Conservation (phyloP, 2,888 invertebrate species). For the Athripsodes cinereus region DNA sequence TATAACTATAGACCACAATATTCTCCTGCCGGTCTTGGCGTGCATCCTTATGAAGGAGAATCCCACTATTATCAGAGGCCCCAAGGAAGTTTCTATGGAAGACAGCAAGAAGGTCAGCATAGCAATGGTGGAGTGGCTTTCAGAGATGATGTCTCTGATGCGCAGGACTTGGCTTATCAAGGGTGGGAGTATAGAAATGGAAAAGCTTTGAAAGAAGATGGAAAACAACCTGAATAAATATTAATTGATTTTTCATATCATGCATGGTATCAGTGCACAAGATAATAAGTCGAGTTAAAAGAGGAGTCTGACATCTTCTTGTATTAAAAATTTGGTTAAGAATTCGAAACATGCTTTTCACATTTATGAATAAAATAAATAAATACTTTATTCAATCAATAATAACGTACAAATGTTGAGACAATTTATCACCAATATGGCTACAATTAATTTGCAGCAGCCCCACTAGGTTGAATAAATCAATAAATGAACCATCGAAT, state of each 20-base stretch:
- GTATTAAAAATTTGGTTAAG: no score
- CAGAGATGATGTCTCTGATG: slow-evolving; percentile 51
- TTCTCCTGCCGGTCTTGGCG: slow-evolving; percentile 67
- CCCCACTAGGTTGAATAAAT: no score
- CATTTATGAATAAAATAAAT: no score
- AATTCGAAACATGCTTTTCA: no score
- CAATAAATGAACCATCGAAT: no score
- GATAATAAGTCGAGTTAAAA: no score
- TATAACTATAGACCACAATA: slow-evolving; percentile 57
- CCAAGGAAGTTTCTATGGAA: slow-evolving; percentile 23
- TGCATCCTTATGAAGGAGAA: slow-evolving; percentile 53
- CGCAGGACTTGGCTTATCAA: slow-evolving; percentile 67
- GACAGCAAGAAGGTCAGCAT: slow-evolving; percentile 29
- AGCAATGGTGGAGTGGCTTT: slow-evolving; percentile 53
- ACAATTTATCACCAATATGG: no score
- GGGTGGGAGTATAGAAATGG: slow-evolving; percentile 61
- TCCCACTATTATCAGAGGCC: slow-evolving; percentile 32
- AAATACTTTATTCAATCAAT: no score
- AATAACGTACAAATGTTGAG: no score
- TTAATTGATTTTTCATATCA: neutral
- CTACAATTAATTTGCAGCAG: no score
- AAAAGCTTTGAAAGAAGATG: slow-evolving; percentile 9
- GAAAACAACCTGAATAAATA: neutral
- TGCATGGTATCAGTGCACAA: no score
- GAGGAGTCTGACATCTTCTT: no score